phyloP scores from a whole-genome alignment of 2,888 invertebrate genomes.

The Stenotaenia linearis region DNA sequence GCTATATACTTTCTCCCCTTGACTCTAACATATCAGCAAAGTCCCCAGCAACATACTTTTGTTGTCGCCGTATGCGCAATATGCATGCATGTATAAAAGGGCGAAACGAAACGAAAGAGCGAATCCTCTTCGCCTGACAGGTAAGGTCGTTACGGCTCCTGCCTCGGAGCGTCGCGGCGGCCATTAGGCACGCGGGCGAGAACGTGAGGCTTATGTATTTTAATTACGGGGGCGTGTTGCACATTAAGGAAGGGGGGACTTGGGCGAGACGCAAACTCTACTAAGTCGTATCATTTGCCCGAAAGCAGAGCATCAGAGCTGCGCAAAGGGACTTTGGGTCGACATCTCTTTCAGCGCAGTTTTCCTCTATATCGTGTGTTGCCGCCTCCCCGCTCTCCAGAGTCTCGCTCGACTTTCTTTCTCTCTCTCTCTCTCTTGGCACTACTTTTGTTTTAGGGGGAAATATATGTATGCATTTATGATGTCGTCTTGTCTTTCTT shows the following conservation, averaged over 20 bases:
- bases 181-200: slow-evolving; percentile 9
- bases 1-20: too few relatives aligned
- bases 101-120: background rate
- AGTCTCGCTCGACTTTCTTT: background rate
- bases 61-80: background rate
- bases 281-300: slow-evolving; percentile 4
- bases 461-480: background rate
- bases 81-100: background rate
- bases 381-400: background rate
- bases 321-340: slow-evolving; percentile 9
- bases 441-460: background rate
- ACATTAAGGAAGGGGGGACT: slow-evolving; percentile 3
- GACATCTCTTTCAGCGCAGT: background rate
- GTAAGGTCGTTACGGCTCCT: slow-evolving; percentile 2
- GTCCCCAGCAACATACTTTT: background rate
- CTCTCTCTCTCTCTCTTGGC: background rate
- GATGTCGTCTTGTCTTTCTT: background rate
- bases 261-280: background rate
- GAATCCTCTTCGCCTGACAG: slow-evolving; percentile 4
- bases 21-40: background rate
- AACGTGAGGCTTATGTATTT: background rate
- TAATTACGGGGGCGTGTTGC: slow-evolving; percentile 9
- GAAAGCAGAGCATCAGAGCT: slow-evolving; percentile 4
- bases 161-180: background rate
- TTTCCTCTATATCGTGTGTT: background rate